Evolutionary conservation across 2,888 invertebrate genomes (phyloP), one percentile per base, ranked within the genome.

Genomic region (Drosophila pegasa): DNA sequence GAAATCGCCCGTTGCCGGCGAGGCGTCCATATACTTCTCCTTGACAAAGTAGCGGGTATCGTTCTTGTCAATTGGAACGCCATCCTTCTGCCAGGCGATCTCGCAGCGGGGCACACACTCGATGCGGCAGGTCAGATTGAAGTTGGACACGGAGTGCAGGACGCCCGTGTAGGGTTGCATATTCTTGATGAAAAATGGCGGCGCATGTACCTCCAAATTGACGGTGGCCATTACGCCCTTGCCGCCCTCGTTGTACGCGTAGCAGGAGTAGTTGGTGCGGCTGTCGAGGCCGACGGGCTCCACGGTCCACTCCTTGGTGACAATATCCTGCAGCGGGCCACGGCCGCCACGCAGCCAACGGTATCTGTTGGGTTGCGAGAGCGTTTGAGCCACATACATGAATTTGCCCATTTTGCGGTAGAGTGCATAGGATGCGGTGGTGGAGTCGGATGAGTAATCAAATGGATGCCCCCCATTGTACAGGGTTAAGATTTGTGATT

Each of bases 71-170:
- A 98, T 95, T 10, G 94, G 94, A 27, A 94, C 93, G 3, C 95
- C 96, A 88, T 97, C 95, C 90, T 96, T 97, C 77, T 95, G 94
- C 98, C 98, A 98, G 25, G 95, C 94, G 61, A 98, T 95, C 74
- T 95, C 94, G 92, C 98, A 98, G 35, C 95, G 93, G 0, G 98
- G 98, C 10, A 95, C 96, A 90, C 98, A 98, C 90, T 98, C 98
- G 57, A 98, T 96, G 71, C 97, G 95, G 91, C 98, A 98, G 1
- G 96, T 96, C 16, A 98, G 93, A 59, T 96, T 95, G 59, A 96
- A 96, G 92, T 95, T 94, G 92, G 93, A 93, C 33, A 96, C 95
- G 76, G 96, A 96, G 92, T 95, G 96, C 14, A 96, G 92, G 43
- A 95, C 95, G 2, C 97, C 97, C 64, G 95, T 95, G 93, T 97